A percentile compares a stretch with the other conserved stretches of the same genome.
phyloP scores from a whole-genome alignment of 2,113 vertebrate species.

The Acrocephalus arundinaceus region DNA sequence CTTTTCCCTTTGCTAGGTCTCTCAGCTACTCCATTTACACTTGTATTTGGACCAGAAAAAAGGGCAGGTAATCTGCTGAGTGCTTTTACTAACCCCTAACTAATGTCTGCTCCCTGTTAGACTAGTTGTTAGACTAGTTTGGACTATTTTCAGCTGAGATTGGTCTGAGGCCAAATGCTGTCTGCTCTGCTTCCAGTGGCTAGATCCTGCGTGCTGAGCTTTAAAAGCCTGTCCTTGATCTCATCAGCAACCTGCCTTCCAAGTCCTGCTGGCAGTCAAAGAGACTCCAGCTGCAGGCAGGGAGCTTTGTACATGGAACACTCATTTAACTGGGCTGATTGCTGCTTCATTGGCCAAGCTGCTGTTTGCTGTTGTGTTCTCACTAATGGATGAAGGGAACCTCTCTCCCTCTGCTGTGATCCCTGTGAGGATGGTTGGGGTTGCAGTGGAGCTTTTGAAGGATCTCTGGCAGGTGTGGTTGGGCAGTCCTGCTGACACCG shows the following conservation, averaged over 20 bases:
- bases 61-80: conserved; percentile 79
- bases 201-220: neutral
- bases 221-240: neutral
- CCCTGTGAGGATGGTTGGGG: neutral
- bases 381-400: neutral
- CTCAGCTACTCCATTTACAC: conserved; percentile 77
- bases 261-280: neutral
- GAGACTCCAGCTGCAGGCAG: conserved; percentile 34
- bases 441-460: neutral
- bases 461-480: neutral
- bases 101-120: neutral
- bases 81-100: conserved; percentile 66
- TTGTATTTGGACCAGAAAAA: conserved; percentile 78
- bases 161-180: neutral
- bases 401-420: neutral
- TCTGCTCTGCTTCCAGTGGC: conserved; percentile 6
- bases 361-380: neutral
- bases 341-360: neutral
- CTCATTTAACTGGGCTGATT: neutral
- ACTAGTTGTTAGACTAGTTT: conserved; percentile 2
- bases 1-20: conserved; percentile 77
- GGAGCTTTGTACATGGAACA: conserved; percentile 15
- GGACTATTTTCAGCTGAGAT: neutral
- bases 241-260: neutral
- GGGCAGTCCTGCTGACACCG: neutral